Evolutionary conservation across 2,113 vertebrate species (phyloP).

Genomic region (Paramisgurnus dabryanus): DNA sequence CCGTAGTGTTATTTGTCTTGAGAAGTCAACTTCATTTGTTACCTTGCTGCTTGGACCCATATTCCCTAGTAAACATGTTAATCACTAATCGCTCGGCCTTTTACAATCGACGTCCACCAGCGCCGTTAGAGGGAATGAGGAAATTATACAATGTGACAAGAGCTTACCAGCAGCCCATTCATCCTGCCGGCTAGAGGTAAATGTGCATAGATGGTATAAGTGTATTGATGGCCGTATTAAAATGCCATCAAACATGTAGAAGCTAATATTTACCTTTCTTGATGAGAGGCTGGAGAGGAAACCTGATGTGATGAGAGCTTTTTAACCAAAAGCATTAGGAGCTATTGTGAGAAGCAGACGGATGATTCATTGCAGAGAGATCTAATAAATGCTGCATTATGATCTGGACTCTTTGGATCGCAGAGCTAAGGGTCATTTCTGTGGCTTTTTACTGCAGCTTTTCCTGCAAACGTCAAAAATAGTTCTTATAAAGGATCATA

Average conservation of each 20-base stretch:
- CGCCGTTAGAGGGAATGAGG: conserved; percentile 67
- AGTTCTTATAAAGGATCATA: not conserved
- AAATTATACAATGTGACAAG: conserved; percentile 66
- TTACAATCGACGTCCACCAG: conserved; percentile 62
- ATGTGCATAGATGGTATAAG: conserved; percentile 58
- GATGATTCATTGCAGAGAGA: not conserved
- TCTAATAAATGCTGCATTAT: conserved; percentile 28
- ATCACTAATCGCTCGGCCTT: conserved; percentile 69
- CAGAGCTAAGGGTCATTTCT: not conserved
- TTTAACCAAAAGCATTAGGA: not conserved
- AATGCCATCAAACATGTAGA: conserved; percentile 63
- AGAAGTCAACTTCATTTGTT: conserved; percentile 46
- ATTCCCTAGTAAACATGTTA: conserved; percentile 70
- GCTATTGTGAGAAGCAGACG: conserved; percentile 1
- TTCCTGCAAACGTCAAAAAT: not conserved
- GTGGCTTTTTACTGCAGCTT: not conserved
- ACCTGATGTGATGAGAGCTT: conserved; percentile 27
- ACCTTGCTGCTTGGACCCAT: conserved; percentile 47
- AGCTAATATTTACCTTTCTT: conserved; percentile 55
- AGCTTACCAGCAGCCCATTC: conserved; percentile 56
- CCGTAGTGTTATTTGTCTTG: conserved; percentile 55
- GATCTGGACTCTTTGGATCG: not conserved
- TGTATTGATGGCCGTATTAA: conserved; percentile 69
- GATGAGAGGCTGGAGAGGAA: conserved; percentile 19
- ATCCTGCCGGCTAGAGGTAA: conserved; percentile 60